phyloP scores from a whole-genome alignment of 2,888 invertebrate genomes.

The Tinea trinotella region DNA sequence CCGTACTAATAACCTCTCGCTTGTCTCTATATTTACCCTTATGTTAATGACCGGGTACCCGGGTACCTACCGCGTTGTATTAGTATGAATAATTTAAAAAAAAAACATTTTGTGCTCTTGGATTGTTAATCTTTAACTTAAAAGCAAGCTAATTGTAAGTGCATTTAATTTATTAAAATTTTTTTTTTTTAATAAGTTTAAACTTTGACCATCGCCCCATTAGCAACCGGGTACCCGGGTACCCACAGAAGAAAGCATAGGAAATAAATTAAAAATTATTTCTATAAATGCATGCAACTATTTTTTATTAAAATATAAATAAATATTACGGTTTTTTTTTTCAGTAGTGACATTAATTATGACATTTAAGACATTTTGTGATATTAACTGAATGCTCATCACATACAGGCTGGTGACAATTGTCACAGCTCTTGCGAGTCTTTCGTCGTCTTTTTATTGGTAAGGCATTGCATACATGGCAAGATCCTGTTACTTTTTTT shows the following conservation, averaged over 20 bases:
- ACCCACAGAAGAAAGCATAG: neutral
- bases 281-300: neutral
- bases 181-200: slow-evolving; percentile 1
- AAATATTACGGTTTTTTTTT: neutral
- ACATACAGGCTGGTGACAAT: slow-evolving; percentile 4
- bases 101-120: neutral
- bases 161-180: neutral
- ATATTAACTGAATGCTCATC: neutral
- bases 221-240: slow-evolving; percentile 12
- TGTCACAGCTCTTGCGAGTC: neutral
- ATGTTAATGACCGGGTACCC: slow-evolving; percentile 8
- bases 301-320: neutral
- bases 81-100: neutral
- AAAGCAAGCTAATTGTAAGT: slow-evolving; percentile 1
- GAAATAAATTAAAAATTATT: neutral
- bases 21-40: neutral
- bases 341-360: neutral
- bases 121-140: neutral
- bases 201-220: neutral
- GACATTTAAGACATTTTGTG: neutral
- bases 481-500: slow-evolving; percentile 4
- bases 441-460: slow-evolving; percentile 6
- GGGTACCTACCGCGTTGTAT: neutral
- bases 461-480: slow-evolving; percentile 2
- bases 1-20: too few species aligned